These are phyloP conservation scores for Tetragnatha versicolor DNA, from an alignment of 1,140 invertebrate genomes.

Conservation along the genomic window DNA sequence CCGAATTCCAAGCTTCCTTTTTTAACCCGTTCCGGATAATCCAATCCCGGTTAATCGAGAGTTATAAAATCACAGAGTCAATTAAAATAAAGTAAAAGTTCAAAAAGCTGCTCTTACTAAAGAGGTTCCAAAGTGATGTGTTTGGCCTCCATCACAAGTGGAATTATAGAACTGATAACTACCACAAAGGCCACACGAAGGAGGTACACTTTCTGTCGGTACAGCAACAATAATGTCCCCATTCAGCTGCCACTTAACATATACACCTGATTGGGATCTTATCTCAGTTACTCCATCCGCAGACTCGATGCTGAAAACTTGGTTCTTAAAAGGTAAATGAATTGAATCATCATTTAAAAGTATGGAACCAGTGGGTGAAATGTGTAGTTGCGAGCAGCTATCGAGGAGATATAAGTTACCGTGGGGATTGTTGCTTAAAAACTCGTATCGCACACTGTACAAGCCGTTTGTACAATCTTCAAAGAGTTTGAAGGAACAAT, in stretches of 20 bases:
- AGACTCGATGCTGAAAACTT: background rate
- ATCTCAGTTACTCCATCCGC: background rate
- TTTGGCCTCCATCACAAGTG: too few species aligned
- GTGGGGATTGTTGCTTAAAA: background rate
- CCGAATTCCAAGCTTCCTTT: too few species aligned
- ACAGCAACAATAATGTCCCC: background rate
- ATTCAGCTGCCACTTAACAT: background rate
- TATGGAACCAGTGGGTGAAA: background rate
- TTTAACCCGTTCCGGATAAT: too few species aligned
- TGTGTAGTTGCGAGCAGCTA: background rate
- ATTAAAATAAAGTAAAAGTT: too few species aligned
- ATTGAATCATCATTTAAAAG: background rate
- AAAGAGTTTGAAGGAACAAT: constrained; percentile 6
- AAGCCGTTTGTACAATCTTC: constrained; percentile 8
- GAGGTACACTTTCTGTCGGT: background rate
- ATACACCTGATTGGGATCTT: background rate
- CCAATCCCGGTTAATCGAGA: too few species aligned
- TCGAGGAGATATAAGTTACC: background rate
- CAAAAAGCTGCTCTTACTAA: too few species aligned
- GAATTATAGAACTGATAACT: too few species aligned
- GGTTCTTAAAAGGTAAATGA: background rate
- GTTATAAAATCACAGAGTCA: too few species aligned
- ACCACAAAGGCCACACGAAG: constrained; percentile 8
- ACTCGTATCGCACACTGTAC: background rate
- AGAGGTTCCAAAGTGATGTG: too few species aligned